Evolutionary conservation across 2,113 vertebrate genomes (phyloP).

Genomic region (Pteruthius melanotis): DNA sequence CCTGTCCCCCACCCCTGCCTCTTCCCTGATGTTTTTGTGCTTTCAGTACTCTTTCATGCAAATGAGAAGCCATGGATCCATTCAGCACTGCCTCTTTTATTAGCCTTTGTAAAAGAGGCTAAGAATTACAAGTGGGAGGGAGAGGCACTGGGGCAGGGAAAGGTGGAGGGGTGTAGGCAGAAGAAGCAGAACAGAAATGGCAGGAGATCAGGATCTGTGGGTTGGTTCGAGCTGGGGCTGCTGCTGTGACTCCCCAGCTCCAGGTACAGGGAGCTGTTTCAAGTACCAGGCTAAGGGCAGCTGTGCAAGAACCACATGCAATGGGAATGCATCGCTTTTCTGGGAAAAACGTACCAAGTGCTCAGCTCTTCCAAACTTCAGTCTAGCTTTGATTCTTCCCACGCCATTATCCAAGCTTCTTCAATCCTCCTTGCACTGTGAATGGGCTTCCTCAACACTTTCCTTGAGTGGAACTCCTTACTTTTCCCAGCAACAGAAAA

Average conservation of each 20-base stretch:
- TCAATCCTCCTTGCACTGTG: background rate
- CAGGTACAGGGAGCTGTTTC: background rate
- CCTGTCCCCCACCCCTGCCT: rapidly evolving
- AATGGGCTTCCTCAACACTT: background rate
- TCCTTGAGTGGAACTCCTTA: background rate
- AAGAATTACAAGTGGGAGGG: background rate
- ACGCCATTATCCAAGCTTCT: background rate
- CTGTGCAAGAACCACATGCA: background rate
- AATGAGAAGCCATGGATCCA: background rate
- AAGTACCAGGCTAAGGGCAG: background rate
- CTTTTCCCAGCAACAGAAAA: background rate
- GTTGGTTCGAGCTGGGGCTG: background rate
- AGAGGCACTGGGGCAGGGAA: background rate
- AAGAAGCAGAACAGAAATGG: background rate
- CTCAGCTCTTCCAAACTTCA: background rate
- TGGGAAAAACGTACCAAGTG: background rate
- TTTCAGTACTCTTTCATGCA: background rate
- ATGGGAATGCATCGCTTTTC: background rate
- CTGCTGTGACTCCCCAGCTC: background rate
- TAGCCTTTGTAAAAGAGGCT: background rate
- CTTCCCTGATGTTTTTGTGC: background rate
- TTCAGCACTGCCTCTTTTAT: background rate
- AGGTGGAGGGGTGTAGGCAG: background rate
- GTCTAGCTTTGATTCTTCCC: background rate
- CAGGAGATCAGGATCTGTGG: background rate